Conservation (phyloP, 1,140 invertebrate genomes). For the Maniola jurtina region DNA sequence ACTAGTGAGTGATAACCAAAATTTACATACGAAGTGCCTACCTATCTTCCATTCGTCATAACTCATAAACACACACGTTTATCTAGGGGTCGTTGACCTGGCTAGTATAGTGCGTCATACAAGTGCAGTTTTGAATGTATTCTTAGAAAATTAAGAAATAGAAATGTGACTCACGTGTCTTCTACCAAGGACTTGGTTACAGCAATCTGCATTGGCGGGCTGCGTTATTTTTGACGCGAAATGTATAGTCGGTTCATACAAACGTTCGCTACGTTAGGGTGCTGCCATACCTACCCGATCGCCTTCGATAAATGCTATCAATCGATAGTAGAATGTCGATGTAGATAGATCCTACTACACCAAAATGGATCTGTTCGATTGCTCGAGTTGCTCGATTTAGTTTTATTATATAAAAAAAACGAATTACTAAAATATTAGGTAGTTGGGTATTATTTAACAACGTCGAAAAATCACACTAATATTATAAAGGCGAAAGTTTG, state of each 20-base stretch:
- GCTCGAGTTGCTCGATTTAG: too few species aligned
- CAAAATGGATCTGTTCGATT: too few species aligned
- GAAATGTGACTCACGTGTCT: slow-evolving; percentile 59
- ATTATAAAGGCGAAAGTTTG: too few species aligned
- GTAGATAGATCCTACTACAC: too few species aligned
- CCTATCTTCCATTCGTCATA: slow-evolving; percentile 20
- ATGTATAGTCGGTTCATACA: slow-evolving; percentile 13
- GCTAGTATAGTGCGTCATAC: slow-evolving; percentile 60
- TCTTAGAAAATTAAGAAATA: slow-evolving; percentile 74
- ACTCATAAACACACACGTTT: slow-evolving; percentile 25
- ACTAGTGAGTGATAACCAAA: slow-evolving; percentile 9
- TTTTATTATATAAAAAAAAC: too few species aligned
- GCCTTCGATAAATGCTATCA: too few species aligned
- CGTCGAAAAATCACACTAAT: too few species aligned
- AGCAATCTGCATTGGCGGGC: slow-evolving; percentile 32
- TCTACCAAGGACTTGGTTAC: slow-evolving; percentile 59
- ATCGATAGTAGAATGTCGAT: too few species aligned
- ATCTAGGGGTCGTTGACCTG: slow-evolving; percentile 57
- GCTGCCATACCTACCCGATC: too few species aligned
- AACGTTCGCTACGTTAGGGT: not conserved
- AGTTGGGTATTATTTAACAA: too few species aligned
- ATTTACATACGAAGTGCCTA: slow-evolving; percentile 3
- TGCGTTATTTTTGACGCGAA: slow-evolving; percentile 31
- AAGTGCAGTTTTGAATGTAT: slow-evolving; percentile 71
- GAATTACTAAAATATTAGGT: too few species aligned